phyloP scores from a whole-genome alignment of 2,797 vertebrate species.

The Gymnoscopelus braueri region DNA sequence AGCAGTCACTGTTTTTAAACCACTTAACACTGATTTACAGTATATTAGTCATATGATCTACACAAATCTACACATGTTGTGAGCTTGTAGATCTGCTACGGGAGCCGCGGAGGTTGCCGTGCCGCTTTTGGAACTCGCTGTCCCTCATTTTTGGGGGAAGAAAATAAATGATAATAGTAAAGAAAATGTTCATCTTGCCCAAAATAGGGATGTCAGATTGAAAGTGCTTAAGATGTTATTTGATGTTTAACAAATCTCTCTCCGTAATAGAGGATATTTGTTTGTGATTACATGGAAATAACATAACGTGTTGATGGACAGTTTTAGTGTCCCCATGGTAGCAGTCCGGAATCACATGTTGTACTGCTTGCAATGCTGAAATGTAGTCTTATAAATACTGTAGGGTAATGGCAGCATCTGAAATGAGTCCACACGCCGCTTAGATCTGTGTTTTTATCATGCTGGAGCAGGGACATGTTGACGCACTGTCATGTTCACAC shows the following conservation, averaged over 20 bases:
- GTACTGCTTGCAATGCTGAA: slow-evolving; percentile 43
- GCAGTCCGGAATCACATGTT: slow-evolving; percentile 28
- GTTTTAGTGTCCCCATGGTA: slow-evolving; percentile 36
- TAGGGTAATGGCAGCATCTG: slow-evolving; percentile 48
- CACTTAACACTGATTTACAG: too few species aligned
- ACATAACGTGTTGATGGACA: slow-evolving; percentile 6
- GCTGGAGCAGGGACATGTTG: slow-evolving; percentile 6
- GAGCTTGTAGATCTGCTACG: too few species aligned
- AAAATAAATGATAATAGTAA: neutral
- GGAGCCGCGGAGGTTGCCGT: too few species aligned
- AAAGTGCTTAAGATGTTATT: slow-evolving; percentile 11
- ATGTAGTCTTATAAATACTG: slow-evolving; percentile 45
- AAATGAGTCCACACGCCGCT: slow-evolving; percentile 65
- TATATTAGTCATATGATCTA: too few species aligned
- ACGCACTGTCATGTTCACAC: slow-evolving; percentile 33
- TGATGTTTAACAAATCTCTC: slow-evolving; percentile 12
- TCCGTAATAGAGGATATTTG: neutral
- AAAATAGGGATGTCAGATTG: neutral
- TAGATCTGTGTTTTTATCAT: slow-evolving; percentile 18
- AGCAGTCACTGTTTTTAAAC: neutral
- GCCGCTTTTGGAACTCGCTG: too few species aligned
- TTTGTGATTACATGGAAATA: slow-evolving; percentile 7
- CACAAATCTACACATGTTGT: too few species aligned
- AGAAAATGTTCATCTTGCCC: neutral
- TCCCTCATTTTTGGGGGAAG: too few species aligned